Percentiles rank a stretch among this genome's conserved stretches.
Conservation (phyloP, 92 coral and sea anemone genomes). For the Micromussa lordhowensis region DNA sequence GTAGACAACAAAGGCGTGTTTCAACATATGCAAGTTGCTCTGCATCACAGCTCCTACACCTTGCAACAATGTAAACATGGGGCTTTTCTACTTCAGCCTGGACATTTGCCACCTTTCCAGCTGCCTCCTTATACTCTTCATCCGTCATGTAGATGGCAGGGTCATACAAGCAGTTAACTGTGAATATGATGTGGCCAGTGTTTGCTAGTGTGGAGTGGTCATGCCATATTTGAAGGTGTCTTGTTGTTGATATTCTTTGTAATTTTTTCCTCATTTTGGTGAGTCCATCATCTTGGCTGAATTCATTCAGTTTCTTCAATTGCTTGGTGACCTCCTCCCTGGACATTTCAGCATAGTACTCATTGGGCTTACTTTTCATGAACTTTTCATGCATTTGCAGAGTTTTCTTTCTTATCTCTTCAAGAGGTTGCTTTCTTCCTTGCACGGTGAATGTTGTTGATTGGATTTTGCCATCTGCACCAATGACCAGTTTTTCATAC, state of each 20-base stretch:
- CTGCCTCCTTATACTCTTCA: conserved; percentile 22
- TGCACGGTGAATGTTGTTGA: neutral
- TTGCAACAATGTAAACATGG: conserved; percentile 38
- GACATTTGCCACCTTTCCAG: conserved; percentile 16
- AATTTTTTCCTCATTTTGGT: conserved; percentile 48
- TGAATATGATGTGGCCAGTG: conserved; percentile 58
- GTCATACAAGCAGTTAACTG: conserved; percentile 52
- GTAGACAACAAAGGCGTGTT: conserved; percentile 35
- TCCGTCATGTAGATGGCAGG: conserved; percentile 49
- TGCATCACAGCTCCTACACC: conserved; percentile 33
- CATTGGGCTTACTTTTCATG: conserved; percentile 23
- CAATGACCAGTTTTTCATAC: neutral
- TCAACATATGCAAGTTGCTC: conserved; percentile 50
- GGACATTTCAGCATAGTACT: conserved; percentile 44
- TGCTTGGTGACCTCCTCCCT: conserved; percentile 1
- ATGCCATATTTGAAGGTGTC: too few species aligned
- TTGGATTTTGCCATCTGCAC: neutral
- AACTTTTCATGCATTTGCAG: conserved; percentile 22
- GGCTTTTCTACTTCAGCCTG: too few species aligned
- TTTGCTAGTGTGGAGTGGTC: conserved; percentile 63
- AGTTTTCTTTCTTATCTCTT: conserved; percentile 53
- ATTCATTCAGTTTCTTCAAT: conserved; percentile 24
- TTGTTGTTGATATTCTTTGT: too few species aligned
- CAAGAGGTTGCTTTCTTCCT: neutral
- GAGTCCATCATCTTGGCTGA: conserved; percentile 31